Evolutionary conservation across 1,140 invertebrate species (phyloP), one percentile per base, ranked within the genome.

Genomic region (Bombus affinis): DNA sequence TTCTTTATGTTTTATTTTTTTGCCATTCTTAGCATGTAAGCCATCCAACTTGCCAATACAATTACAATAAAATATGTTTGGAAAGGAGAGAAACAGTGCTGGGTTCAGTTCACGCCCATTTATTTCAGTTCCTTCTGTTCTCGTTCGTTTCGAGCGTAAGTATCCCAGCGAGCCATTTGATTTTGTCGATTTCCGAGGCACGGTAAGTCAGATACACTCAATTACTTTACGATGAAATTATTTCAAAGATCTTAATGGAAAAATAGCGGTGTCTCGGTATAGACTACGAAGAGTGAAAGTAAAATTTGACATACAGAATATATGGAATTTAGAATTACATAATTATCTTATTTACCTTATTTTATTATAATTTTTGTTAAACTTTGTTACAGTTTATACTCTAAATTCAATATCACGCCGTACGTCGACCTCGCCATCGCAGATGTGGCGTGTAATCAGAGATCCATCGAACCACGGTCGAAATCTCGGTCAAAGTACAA

Each of bases 21-120:
- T 93, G 90, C 88, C 89, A 92, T 92, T 93, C 74, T 94, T 94
- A 93, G 92, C 81, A 91, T 94, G 92, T 94, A 94, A 95, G 94
- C 90, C 91, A 93, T 92, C 88, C 91, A 93, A 94, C 93, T 95
- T 95, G 94, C 94, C 94, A 94, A 94, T 94, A 94, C 90, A 62
- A 88, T 88, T 92, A 93, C 86, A 95, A 94, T 94, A 95, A 66
- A 94, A 95, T 92, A 93, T 92, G 91, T 94, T 71, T 95, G 92
- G 91, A 93, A 94, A 90, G 80, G 90, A 92, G 85, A 91, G 70
- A 81, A 47, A 83, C 75, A 72, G 89, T 84, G 73, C 77, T 90
- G 3, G 47, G 66, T 85, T 84, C 53, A 73, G 81, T 91, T 90
- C 73, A 85, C 66, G 59, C 81, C 79, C 74, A 44, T 83, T 91